Evolutionary conservation across 2,888 invertebrate genomes (phyloP), one percentile per base, ranked within the genome.

Genomic region (Plutella xylostella): DNA sequence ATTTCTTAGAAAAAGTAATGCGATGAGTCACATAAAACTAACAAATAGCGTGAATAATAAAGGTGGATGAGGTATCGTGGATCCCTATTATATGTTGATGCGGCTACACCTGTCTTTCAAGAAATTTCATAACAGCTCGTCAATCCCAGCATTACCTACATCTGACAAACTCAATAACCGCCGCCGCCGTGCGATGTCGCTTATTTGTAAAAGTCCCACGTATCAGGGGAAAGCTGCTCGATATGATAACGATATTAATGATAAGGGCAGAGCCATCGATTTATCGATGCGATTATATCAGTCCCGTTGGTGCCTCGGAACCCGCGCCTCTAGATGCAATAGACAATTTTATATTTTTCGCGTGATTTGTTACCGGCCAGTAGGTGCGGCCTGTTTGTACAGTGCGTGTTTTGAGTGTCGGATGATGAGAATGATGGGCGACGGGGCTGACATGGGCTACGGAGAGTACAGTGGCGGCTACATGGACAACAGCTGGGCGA

Each of bases 401-500:
- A n/a, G n/a, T n/a, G n/a, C n/a, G 12, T 19, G 21, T 21, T 12
- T 19, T 22, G 28, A 31, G 42, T 34, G 46, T 66, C 68, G 68
- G 69, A 76, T 66, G 58, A 83, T 83, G 84, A 84, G 66, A 75
- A 87, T 87, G 87, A 85, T 86, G 72, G 85, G 76, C 44, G 87
- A 85, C 59, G 66, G 67, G 38, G 67, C 66, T 50, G 82, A 83
- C 47, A 78, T 80, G 73, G 85, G 85, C 57, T 84, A 86, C 48
- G 74, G 77, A 48, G 86, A 86, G 48, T 90, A 89, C 47, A 79
- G 78, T 51, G 85, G 86, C 49, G 86, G 86, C 46, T 89, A 87
- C 59, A 87, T 87, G 61, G 91, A 91, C 58, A 85, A 86, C 57
- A 86, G 87, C 60, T 91, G 90, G 90, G 86, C 90, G 48, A 86